Conservation (phyloP, 2,888 invertebrate genomes). For the Marronus borbonicus region DNA sequence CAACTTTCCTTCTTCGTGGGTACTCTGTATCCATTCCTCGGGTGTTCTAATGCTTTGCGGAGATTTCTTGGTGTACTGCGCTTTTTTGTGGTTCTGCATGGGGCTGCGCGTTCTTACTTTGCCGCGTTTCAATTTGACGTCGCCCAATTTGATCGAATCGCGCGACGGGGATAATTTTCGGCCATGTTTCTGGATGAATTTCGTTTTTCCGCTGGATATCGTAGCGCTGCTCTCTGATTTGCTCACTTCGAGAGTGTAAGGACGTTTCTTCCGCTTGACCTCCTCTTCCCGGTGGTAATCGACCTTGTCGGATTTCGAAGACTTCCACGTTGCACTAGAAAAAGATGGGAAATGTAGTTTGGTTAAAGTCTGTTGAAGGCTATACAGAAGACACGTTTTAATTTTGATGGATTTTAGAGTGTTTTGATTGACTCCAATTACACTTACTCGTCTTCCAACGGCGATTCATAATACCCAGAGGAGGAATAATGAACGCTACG, state of each 20-base stretch:
- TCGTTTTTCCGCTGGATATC: slow-evolving; percentile 54
- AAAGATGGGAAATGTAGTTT: too few relatives aligned
- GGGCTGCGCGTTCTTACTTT: slow-evolving; percentile 68
- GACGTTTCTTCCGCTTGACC: slow-evolving; percentile 81
- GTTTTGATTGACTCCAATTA: too few relatives aligned
- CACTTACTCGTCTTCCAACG: slow-evolving; percentile 78
- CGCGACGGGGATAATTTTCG: slow-evolving; percentile 60
- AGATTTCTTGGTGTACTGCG: slow-evolving; percentile 62
- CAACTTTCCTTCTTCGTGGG: slow-evolving; percentile 52
- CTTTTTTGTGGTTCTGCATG: slow-evolving; percentile 65
- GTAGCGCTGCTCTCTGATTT: slow-evolving; percentile 69
- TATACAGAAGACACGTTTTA: too few relatives aligned
- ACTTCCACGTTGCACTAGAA: slow-evolving; percentile 70
- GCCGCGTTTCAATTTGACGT: slow-evolving; percentile 65
- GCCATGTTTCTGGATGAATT: slow-evolving; percentile 53
- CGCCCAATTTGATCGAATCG: slow-evolving; percentile 61
- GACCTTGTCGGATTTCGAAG: slow-evolving; percentile 63
- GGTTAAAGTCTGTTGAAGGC: too few relatives aligned
- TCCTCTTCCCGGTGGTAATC: slow-evolving; percentile 77
- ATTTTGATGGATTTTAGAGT: slow-evolving; percentile 50
- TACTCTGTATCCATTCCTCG: slow-evolving; percentile 50
- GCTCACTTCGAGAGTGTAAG: slow-evolving; percentile 84
- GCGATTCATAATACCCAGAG: slow-evolving; percentile 84
- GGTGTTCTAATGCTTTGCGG: slow-evolving; percentile 66
- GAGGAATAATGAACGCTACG: slow-evolving; percentile 81